Evolutionary conservation across 2,113 vertebrate species (phyloP).

Genomic region (Ahaetulla prasina): DNA sequence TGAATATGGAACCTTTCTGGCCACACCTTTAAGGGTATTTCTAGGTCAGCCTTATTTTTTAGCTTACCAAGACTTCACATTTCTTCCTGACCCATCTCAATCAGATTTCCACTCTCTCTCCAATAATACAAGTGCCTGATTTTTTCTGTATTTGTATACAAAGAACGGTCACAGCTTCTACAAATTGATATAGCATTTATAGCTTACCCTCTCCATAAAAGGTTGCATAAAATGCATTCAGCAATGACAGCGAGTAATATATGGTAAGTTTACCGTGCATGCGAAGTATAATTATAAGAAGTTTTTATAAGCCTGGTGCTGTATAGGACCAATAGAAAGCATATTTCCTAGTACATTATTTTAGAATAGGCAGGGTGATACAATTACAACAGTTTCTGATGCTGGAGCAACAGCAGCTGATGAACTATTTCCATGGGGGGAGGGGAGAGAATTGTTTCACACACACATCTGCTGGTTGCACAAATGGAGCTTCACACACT

Average conservation of each 20-base stretch:
- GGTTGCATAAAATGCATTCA: background rate
- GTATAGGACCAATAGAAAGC: background rate
- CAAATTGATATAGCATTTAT: background rate
- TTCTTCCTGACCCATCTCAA: background rate
- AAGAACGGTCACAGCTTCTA: background rate
- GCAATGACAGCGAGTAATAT: background rate
- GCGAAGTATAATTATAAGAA: background rate
- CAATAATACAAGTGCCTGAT: background rate
- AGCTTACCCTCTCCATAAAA: background rate
- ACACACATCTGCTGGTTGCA: no score
- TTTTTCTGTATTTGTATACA: background rate
- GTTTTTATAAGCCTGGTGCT: background rate
- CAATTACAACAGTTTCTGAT: background rate
- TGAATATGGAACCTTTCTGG: background rate
- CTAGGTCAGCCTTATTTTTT: background rate
- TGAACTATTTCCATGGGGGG: background rate
- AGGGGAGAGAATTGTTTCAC: no score
- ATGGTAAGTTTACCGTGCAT: background rate
- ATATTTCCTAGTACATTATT: background rate
- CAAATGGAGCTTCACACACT: no score
- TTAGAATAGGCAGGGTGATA: background rate
- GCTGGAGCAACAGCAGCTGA: background rate
- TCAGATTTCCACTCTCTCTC: background rate
- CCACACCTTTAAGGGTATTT: background rate
- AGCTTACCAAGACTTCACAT: background rate